Evolutionary conservation across 2,113 vertebrate genomes (phyloP), one percentile per base, ranked within the genome.

Genomic region (Rhabdomys dilectus): DNA sequence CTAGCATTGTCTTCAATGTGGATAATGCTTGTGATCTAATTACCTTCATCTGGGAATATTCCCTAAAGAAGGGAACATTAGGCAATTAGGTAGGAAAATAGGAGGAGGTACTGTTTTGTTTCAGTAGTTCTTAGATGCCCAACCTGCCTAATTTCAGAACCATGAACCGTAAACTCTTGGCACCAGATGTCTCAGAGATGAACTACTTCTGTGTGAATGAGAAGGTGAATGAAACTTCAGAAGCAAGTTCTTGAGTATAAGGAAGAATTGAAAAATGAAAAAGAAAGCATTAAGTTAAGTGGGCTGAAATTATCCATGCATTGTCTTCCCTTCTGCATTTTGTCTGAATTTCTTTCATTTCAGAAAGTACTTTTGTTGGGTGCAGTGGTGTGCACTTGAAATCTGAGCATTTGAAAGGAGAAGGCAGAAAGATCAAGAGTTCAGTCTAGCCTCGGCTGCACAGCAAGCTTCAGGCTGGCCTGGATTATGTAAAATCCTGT

Each of bases 141-240:
- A 11, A 60, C 3, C 13, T 90, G 13, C n/a, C 42, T 89, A 10
- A 86, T 77, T 95, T 86, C 77, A 88, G 84, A 96, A 76, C 45
- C 15, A 22, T 62, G n/a, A 39, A 36, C 5, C 91, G 5, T 42
- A n/a, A 26, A 66, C 64, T 86, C 29, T 39, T 60, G 12, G 36
- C 21, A 66, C 90, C 88, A 91, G 91, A 88, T 68, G 95, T 26
- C 22, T 90, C 34, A 62, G 70, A 66, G 22, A 64, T 88, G n/a
- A 87, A 94, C 80, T 91, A 92, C 95, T 88, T 91, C 31, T 31
- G 45, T 84, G 45, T 86, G 56, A 77, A 53, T 88, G 24, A 91
- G 34, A 29, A 91, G 53, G 22, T 76, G 77, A 89, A 92, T 91
- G n/a, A 89, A 90, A 53, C 10, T 89, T 48, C 56, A 90, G 39